phyloP scores from a whole-genome alignment of 1,140 invertebrate genomes.

The Neuroterus valhalla region DNA sequence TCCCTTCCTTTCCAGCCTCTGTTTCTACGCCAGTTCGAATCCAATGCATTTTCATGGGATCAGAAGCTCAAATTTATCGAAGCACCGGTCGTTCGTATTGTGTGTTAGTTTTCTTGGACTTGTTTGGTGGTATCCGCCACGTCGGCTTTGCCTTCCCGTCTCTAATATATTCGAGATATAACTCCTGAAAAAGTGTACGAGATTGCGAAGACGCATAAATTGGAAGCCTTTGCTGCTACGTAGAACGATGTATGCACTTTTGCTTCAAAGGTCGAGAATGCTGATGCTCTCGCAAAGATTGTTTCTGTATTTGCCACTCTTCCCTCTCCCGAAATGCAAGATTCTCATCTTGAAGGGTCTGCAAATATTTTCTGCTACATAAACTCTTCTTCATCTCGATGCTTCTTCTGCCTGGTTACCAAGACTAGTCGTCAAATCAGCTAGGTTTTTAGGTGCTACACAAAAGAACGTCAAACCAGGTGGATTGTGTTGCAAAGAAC shows the following conservation, averaged over 20 bases:
- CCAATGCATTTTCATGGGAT: slow-evolving; percentile 71
- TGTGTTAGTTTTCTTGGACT: slow-evolving; percentile 28
- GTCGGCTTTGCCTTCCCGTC: slow-evolving; percentile 32
- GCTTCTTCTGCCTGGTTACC: not conserved
- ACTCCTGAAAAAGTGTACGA: slow-evolving; percentile 45
- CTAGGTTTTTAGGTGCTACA: no score
- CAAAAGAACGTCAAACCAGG: no score
- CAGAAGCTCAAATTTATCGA: slow-evolving; percentile 67
- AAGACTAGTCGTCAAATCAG: not conserved
- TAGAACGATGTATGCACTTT: slow-evolving; percentile 54
- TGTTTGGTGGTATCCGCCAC: slow-evolving; percentile 14
- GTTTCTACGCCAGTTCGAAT: slow-evolving; percentile 38
- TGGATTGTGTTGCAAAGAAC: no score
- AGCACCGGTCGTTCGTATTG: slow-evolving; percentile 50
- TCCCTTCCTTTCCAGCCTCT: slow-evolving; percentile 33
- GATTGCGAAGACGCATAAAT: slow-evolving; percentile 68
- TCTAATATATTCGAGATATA: slow-evolving; percentile 60
- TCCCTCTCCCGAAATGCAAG: not conserved
- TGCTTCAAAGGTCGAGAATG: slow-evolving; percentile 16
- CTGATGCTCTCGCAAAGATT: slow-evolving; percentile 37
- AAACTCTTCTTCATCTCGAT: not conserved
- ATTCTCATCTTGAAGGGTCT: not conserved
- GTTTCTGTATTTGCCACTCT: slow-evolving; percentile 5
- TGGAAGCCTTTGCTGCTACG: slow-evolving; percentile 42
- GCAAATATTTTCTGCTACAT: not conserved